Percentiles rank a stretch among this genome's conserved stretches.
Evolutionary conservation across 1,140 invertebrate genomes (phyloP).

Genomic region (Lasaia peninsularis): DNA sequence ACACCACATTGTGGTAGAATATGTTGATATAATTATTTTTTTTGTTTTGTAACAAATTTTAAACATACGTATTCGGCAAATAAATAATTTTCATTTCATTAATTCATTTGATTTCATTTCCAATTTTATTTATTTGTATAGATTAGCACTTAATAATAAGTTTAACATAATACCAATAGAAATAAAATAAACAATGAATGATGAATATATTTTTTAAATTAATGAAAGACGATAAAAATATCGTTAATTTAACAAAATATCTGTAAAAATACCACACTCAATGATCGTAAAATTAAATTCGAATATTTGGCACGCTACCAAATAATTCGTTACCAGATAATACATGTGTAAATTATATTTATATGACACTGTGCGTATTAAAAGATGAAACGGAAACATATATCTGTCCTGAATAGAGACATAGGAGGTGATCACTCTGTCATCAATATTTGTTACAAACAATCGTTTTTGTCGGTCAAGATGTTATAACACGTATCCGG

Average conservation of each 20-base stretch:
- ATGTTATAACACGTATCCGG: no score
- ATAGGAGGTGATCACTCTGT: background rate
- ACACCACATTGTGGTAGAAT: no score
- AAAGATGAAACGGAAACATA: constrained; percentile 10
- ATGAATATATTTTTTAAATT: no score
- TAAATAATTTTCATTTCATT: no score
- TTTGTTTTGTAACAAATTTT: no score
- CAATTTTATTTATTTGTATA: no score
- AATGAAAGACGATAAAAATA: background rate
- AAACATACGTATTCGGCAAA: no score
- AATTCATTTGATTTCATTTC: no score
- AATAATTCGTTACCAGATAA: background rate
- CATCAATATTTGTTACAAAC: background rate
- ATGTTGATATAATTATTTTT: no score
- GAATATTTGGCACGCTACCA: background rate
- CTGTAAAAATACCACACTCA: background rate
- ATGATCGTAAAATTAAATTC: background rate
- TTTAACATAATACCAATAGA: no score
- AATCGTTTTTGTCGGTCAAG: background rate
- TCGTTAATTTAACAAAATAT: background rate
- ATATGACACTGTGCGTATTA: background rate
- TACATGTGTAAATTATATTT: constrained; percentile 8
- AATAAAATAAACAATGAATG: no score
- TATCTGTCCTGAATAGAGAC: background rate
- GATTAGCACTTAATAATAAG: no score